A percentile compares a stretch with the other conserved stretches of the same genome.
phyloP scores from a whole-genome alignment of 2,797 vertebrate genomes.

The Clamator glandarius region DNA sequence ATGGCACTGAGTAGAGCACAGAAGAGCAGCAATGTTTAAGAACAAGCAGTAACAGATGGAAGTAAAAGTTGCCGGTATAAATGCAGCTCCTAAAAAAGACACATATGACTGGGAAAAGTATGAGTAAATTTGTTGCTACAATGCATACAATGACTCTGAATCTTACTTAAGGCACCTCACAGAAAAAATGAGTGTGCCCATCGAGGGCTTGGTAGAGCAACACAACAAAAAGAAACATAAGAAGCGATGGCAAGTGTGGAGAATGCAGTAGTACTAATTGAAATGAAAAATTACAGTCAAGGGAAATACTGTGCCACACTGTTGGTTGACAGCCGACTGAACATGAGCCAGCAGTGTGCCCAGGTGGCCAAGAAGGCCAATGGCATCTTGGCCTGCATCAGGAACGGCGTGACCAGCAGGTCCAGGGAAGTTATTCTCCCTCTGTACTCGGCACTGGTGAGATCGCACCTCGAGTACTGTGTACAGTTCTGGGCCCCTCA shows the following conservation, averaged over 20 bases:
- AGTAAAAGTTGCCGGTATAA: neutral
- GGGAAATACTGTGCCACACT: neutral
- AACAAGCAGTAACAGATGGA: neutral
- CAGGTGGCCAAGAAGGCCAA: no score
- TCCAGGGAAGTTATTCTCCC: no score
- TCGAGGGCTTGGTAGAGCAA: neutral
- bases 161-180: neutral
- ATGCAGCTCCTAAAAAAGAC: neutral
- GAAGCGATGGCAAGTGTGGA: neutral
- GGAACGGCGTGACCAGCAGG: no score
- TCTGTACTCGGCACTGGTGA: no score
- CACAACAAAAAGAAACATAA: neutral
- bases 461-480: no score
- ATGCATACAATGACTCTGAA: neutral
- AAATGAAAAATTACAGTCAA: neutral
- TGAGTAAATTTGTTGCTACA: neutral
- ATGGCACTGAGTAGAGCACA: neutral
- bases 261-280: neutral
- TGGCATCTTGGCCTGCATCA: no score
- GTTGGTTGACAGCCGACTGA: no score
- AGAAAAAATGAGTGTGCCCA: neutral
- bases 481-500: no score
- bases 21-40: neutral
- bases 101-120: neutral
- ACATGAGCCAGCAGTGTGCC: no score